A percentile compares a stretch with the other conserved stretches of the same genome.
Evolutionary conservation across 2,888 invertebrate genomes (phyloP).

Genomic region (Cephus runcator): DNA sequence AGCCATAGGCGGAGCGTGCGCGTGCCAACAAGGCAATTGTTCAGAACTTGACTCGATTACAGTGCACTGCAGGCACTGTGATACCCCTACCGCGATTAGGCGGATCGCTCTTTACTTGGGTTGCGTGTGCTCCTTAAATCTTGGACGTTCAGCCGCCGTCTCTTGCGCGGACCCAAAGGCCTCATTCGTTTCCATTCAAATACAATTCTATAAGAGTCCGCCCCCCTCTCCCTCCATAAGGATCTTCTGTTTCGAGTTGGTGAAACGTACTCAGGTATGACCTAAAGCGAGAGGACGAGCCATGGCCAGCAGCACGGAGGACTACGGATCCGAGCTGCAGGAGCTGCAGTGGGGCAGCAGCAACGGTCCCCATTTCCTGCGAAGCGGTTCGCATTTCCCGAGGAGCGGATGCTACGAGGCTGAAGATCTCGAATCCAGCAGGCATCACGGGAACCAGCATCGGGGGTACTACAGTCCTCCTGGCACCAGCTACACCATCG

Average conservation of each 20-base stretch:
- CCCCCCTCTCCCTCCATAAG: too few relatives aligned
- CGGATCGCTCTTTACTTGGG: background rate
- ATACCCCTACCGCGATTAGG: background rate
- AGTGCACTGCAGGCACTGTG: background rate
- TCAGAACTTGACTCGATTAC: slow-evolving; percentile 8
- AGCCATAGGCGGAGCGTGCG: slow-evolving; percentile 23
- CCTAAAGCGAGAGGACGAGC: slow-evolving; percentile 19
- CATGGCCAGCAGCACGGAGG: slow-evolving; percentile 63
- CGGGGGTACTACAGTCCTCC: slow-evolving; percentile 86
- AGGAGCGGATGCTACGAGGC: slow-evolving; percentile 67
- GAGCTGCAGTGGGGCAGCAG: slow-evolving; percentile 61
- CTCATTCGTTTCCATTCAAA: too few relatives aligned
- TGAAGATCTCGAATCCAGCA: slow-evolving; percentile 62
- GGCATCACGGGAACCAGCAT: slow-evolving; percentile 71
- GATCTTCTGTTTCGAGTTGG: too few relatives aligned
- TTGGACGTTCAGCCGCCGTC: too few relatives aligned
- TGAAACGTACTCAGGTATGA: too few relatives aligned
- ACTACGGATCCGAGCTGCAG: slow-evolving; percentile 63
- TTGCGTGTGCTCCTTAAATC: too few relatives aligned
- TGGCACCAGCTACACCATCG: slow-evolving; percentile 89
- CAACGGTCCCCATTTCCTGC: slow-evolving; percentile 54
- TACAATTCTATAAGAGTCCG: too few relatives aligned
- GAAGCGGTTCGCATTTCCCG: slow-evolving; percentile 55
- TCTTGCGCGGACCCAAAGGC: too few relatives aligned
- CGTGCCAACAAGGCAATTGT: slow-evolving; percentile 7